Conservation (phyloP, 2,888 invertebrate species). For the Agonopterix alstromeriana region DNA sequence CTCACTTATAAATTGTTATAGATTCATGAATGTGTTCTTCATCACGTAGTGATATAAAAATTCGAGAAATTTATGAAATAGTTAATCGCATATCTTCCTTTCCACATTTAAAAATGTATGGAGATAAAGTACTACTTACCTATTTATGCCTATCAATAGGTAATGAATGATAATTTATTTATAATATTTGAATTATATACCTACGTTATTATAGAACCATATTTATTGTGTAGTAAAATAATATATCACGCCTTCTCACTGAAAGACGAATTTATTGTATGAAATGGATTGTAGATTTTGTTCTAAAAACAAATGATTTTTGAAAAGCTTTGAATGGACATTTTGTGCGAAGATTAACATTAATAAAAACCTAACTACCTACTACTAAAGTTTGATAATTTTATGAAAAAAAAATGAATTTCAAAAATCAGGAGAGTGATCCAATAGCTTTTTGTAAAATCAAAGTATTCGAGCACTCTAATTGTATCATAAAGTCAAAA, state of each 20-base stretch:
- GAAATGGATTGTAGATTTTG: not conserved
- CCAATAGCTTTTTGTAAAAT: too few relatives aligned
- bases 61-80: slow-evolving; percentile 29
- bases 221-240: not conserved
- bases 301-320: not conserved
- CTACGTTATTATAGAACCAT: too few relatives aligned
- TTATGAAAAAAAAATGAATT: too few relatives aligned
- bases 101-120: slow-evolving; percentile 34
- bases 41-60: slow-evolving; percentile 55
- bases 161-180: slow-evolving; percentile 14
- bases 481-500: too few relatives aligned
- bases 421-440: too few relatives aligned
- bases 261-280: not conserved
- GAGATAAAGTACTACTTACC: slow-evolving; percentile 22
- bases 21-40: slow-evolving; percentile 12
- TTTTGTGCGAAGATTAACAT: too few relatives aligned
- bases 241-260: not conserved
- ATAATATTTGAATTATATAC: not conserved
- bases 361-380: too few relatives aligned
- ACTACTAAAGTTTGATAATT: too few relatives aligned
- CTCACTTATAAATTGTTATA: not conserved
- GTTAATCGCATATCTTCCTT: slow-evolving; percentile 60
- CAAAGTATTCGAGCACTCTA: too few relatives aligned
- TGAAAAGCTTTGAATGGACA: too few relatives aligned
- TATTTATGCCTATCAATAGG: slow-evolving; percentile 50